These are phyloP conservation scores for Endotricha flammealis DNA, from an alignment of 2,888 invertebrate genomes.

Conservation along the genomic window DNA sequence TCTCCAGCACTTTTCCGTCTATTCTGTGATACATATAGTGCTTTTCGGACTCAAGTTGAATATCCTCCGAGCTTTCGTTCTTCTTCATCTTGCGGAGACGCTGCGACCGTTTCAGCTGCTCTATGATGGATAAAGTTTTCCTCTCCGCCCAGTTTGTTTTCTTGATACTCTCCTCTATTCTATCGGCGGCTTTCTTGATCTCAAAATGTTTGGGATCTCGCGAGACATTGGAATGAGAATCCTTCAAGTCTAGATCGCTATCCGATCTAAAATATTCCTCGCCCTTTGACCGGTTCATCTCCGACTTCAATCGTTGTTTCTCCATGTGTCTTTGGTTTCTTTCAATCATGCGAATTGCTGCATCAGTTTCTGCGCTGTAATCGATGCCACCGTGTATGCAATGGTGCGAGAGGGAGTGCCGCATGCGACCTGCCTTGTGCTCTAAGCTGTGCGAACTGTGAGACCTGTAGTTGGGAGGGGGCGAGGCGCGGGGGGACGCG, in stretches of 20 bases:
- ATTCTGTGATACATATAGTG: conserved; percentile 64
- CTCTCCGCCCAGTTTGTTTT: conserved; percentile 73
- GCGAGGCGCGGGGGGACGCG: conserved; percentile 50
- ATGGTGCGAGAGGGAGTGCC: conserved; percentile 68
- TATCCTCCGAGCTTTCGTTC: conserved; percentile 66
- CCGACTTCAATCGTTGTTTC: conserved; percentile 71
- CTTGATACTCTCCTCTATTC: conserved; percentile 68
- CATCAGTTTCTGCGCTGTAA: conserved; percentile 80
- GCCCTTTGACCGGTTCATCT: conserved; percentile 51
- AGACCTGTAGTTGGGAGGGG: conserved; percentile 50
- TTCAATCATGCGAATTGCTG: conserved; percentile 76
- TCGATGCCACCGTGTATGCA: conserved; percentile 66
- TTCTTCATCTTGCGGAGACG: conserved; percentile 59
- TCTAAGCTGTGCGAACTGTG: conserved; percentile 70
- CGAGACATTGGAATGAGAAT: conserved; percentile 33
- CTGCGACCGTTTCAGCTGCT: conserved; percentile 66
- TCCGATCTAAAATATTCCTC: conserved; percentile 66
- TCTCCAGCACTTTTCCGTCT: conserved; percentile 74
- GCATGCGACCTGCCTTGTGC: conserved; percentile 56
- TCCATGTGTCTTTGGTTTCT: conserved; percentile 79
- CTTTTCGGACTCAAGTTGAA: conserved; percentile 68
- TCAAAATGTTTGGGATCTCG: conserved; percentile 48
- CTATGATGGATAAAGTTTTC: conserved; percentile 68
- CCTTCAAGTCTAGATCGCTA: conserved; percentile 55
- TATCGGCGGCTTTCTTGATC: conserved; percentile 58